Evolutionary conservation across 1,140 invertebrate species (phyloP), one percentile per base, ranked within the genome.

Genomic region (Pseudomyrmex pallidus): DNA sequence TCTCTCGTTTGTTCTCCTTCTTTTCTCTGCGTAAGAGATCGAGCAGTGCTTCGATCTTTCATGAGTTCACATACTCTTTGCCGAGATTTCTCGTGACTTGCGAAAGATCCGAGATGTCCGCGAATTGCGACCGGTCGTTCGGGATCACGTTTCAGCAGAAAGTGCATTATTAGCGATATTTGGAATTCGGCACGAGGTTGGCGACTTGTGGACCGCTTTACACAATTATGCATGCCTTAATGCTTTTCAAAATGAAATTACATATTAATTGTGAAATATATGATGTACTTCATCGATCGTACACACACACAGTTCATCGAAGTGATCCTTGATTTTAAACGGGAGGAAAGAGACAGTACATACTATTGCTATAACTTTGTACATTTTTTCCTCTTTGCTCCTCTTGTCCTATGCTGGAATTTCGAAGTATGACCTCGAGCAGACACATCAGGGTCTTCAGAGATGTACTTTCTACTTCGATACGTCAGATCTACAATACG

Each of bases 61-160:
- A 56, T 72, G 74, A 80, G 61, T 46, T 50, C 68, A 87, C 13
- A 10, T 17, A 25, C 44, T n/a, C 56, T 54, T 54, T 7, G 52
- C 54, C 50, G 22, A 22, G 54, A 64, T 72, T 25, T 56, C 15
- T 35, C 13, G 17, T 4, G 57, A 68, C 15, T 59, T 61, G 59
- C 64, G 61, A 87, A 85, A 87, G 83, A 77, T 87, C 87, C 52
- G 52, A 46, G 56, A 74, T 68, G 46, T 46, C 22, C 76, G 70
- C 25, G 46, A 35, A 64, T 74, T 67, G 67, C 56, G 73, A 85
- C 57, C 80, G 74, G 20, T 5, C 35, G 57, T 46, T 54, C 70
- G 63, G 25, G 25, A 35, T 35, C 35, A 35, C 5, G 35, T 35
- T 35, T 35, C 35, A 35, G 35, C 35, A 35, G 35, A 35, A 35